phyloP scores from a whole-genome alignment of 2,113 vertebrate genomes.

The Elephantulus edwardii region DNA sequence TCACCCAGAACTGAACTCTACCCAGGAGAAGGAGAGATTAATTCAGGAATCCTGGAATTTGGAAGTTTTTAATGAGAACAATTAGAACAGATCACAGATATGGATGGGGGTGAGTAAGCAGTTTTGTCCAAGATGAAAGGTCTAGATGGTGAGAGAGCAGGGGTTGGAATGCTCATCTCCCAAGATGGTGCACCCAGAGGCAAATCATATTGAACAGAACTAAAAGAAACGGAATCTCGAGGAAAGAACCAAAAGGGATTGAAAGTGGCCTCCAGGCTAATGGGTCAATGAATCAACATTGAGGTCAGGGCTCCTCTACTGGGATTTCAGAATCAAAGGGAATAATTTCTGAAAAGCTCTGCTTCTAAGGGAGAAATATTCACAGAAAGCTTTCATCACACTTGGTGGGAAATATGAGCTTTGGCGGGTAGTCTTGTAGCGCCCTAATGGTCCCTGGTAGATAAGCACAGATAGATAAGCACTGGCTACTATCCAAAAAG shows the following conservation, averaged over 20 bases:
- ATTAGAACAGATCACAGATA: not conserved
- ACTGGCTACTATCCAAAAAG: not conserved
- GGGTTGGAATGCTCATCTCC: not conserved
- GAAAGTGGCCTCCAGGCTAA: not conserved
- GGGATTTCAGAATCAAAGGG: not conserved
- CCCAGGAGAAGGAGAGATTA: not conserved
- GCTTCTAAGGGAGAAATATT: not conserved
- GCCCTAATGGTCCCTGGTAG: not conserved
- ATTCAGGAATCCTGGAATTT: not conserved
- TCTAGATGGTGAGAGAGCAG: not conserved
- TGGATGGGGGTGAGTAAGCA: not conserved
- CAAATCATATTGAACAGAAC: not conserved
- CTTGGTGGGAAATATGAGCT: not conserved
- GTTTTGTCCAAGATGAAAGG: not conserved
- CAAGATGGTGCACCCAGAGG: not conserved
- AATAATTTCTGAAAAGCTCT: not conserved
- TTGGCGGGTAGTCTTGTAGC: not conserved
- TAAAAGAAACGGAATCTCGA: not conserved
- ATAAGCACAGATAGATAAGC: too few relatives aligned
- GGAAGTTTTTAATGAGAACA: not conserved
- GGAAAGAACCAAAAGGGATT: not conserved
- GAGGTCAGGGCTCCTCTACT: not conserved
- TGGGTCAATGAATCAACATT: not conserved
- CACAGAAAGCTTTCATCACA: not conserved
- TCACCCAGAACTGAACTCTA: not conserved